Base-by-base conservation (phyloP, 2,113 vertebrate genomes). In the Tachuris rubrigastra region DNA sequence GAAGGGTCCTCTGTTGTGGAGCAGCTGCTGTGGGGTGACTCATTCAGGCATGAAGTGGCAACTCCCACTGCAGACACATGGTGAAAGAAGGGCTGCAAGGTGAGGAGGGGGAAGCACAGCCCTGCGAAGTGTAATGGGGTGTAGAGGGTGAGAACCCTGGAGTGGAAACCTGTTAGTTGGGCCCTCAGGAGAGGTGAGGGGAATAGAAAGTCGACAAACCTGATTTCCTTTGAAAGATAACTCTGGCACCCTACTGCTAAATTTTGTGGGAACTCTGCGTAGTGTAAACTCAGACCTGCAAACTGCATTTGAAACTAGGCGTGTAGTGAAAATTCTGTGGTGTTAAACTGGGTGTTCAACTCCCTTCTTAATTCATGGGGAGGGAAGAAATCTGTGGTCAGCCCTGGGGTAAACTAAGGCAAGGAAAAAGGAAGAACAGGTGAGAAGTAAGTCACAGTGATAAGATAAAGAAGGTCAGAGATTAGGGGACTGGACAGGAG, bases 11-110 rank as follows among this genome's bases (percentile, higher is more conserved):
- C 52, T 77, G 2, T 33, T 2, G 1, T 17, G 42, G 83, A 94
- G 63, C 85, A 88, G 56, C 75, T 88, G 62, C 74, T 88, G 79
- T 2, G 1, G 35, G 6, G 25, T 12, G n/a, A 46, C 62, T 93
- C 2, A 0, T 49, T 87, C 47, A 39, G 78, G 68, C 63, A 35
- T 28, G 42, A 73, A 85, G 82, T 52, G 52, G 87, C 78, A 83
- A 1, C n/a, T 92, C 74, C 37, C 0, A 0, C 12, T 2, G 0
- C 49, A 82, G 56, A 52, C 37, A 31, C 5, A 2, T 21, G 85
- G 56, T 46, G 41, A 65, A 53, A 82, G 74, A 41, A 55, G 39
- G 30, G 75, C 82, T 78, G 85, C 0, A 3, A 39, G 55, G 8
- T 11, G 37, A 62, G 30, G 73, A 69, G 58, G 0, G 2, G n/a